Base-by-base conservation (phyloP, 2,113 vertebrate genomes). In the Vimba vimba region DNA sequence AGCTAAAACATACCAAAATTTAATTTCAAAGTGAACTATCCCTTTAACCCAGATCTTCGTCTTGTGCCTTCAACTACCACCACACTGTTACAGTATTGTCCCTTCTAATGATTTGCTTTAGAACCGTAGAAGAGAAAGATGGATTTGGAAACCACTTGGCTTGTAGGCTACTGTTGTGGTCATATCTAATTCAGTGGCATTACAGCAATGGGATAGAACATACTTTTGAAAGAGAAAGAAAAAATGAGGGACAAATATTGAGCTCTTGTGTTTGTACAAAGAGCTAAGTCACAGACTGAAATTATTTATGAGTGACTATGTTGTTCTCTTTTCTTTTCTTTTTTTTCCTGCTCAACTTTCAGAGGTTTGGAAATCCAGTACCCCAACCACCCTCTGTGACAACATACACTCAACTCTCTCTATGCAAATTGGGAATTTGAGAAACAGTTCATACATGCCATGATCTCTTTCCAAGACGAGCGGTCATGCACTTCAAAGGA, bases 201-300 rank as follows among this genome's bases (percentile, higher is more conserved):
- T 62, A 64, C 13, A 80, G n/a, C 23, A 17, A 15, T 21, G 27
- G 3, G 15, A 80, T 15, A 27, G 59, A n/a, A 27, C 59, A 17
- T 80, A 57, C 4, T 21, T 39, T 66, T 66, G 57, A 64, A 47
- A 85, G 50, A 21, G 9, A 60, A 62, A n/a, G 39, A n/a, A 23
- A 84, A 85, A 76, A 57, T 79, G 9, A 84, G 69, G 47, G 60
- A 64, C 73, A 75, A 85, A 60, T 83, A 82, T 85, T 57, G 33
- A 89, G 73, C 39, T 90, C 52, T 86, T 86, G 80, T 83, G 73
- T 83, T 59, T 7, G 0, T 82, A 74, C 62, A 82, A 55, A 64
- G 86, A 60, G 33, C 21, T 0, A 39, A 71, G 73, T 84, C 69
- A 69, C 92, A 92, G 79, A 91, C 89, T 91, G 89, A 89, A 89